Conservation (phyloP, 2,113 vertebrate genomes). For the Cebus imitator region DNA sequence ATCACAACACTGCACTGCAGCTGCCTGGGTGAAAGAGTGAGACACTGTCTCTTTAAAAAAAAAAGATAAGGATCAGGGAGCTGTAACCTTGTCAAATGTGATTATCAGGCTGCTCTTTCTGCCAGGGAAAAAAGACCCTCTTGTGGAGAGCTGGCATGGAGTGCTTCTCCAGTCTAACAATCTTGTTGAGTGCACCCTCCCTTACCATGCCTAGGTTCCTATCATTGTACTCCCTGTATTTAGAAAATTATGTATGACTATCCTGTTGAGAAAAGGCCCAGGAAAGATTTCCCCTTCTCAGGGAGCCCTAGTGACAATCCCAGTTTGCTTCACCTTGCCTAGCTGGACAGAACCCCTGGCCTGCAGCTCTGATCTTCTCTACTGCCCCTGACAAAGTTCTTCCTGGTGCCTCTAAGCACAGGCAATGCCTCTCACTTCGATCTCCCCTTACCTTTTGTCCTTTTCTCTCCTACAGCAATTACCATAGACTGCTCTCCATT, state of each 20-base stretch:
- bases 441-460: background rate
- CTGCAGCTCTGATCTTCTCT: background rate
- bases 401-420: background rate
- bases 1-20: too few species aligned
- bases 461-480: background rate
- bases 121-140: background rate
- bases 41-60: too few species aligned
- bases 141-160: background rate
- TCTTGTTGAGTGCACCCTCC: background rate
- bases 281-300: background rate
- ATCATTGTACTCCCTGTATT: background rate
- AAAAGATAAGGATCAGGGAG: background rate
- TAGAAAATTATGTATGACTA: background rate
- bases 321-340: background rate
- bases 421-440: background rate
- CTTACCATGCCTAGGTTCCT: background rate
- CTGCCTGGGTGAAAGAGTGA: too few species aligned
- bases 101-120: background rate
- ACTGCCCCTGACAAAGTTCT: background rate
- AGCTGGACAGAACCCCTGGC: background rate
- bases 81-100: background rate
- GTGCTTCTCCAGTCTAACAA: background rate
- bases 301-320: background rate
- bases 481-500: background rate
- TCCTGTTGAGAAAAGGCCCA: background rate